A percentile compares a stretch with the other conserved stretches of the same genome.
Conservation (phyloP, 2,888 invertebrate species). For the Hirtodrosophila duncani region DNA sequence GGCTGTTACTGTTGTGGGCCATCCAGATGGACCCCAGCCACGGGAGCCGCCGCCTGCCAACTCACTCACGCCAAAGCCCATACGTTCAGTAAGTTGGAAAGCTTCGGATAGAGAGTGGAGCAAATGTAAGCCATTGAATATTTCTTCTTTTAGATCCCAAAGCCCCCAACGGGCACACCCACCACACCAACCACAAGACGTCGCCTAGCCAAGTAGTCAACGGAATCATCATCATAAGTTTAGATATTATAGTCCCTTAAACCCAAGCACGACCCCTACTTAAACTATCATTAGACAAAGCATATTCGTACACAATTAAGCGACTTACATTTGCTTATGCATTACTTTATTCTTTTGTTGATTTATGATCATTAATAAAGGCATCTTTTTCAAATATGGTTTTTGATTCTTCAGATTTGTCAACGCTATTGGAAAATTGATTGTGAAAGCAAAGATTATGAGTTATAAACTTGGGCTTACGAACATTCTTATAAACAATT, state of each 20-base stretch:
- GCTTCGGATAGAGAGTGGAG: background rate
- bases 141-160: constrained; percentile 62
- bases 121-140: background rate
- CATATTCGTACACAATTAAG: constrained; percentile 10
- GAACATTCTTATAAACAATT: constrained; percentile 28
- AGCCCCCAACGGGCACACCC: constrained; percentile 75
- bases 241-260: no score
- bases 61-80: constrained; percentile 74
- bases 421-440: background rate
- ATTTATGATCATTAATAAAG: constrained; percentile 31
- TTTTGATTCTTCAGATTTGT: background rate
- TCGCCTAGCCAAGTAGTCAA: constrained; percentile 59
- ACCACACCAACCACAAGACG: constrained; percentile 76
- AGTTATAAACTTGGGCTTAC: constrained; percentile 16
- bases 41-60: constrained; percentile 76
- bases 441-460: no score
- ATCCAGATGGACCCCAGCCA: constrained; percentile 74
- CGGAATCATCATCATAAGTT: constrained; percentile 27
- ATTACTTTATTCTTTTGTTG: constrained; percentile 5
- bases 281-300: constrained; percentile 5
- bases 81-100: constrained; percentile 65
- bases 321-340: constrained; percentile 13
- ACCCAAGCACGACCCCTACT: background rate
- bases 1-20: constrained; percentile 78
- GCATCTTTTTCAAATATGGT: constrained; percentile 27